These are phyloP conservation scores for Orchestia grillus DNA, from an alignment of 1,140 invertebrate species.

Conservation along the genomic window DNA sequence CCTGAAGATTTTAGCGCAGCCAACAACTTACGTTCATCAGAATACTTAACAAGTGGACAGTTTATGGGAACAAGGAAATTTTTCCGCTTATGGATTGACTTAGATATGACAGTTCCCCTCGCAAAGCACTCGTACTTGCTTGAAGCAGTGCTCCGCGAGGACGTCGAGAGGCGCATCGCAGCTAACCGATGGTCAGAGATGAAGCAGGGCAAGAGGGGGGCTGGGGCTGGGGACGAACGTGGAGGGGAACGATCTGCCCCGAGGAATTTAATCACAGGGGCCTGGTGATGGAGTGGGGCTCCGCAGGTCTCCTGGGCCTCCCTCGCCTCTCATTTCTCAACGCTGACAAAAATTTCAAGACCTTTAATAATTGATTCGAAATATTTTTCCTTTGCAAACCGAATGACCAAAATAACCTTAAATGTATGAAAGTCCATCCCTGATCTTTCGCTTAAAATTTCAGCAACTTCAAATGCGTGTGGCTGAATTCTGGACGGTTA, in stretches of 20 bases:
- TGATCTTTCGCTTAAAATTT: not conserved
- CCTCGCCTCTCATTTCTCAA: not conserved
- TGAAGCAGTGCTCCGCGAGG: too few relatives aligned
- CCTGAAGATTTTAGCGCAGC: too few relatives aligned
- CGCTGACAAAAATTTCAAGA: not conserved
- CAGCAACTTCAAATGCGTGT: not conserved
- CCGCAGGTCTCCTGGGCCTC: not conserved
- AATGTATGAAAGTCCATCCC: too few relatives aligned
- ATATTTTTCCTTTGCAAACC: not conserved
- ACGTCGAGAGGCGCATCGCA: not conserved
- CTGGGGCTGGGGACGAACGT: not conserved
- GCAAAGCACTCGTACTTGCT: too few relatives aligned
- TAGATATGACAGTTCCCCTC: too few relatives aligned
- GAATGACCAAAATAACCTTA: too few relatives aligned
- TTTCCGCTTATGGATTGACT: too few relatives aligned
- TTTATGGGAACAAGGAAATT: too few relatives aligned
- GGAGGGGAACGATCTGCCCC: not conserved
- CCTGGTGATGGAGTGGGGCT: constrained; percentile 2
- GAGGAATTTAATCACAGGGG: constrained; percentile 6
- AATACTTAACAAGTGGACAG: too few relatives aligned
- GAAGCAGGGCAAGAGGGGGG: not conserved
- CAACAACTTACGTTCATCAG: too few relatives aligned
- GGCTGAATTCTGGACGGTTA: not conserved
- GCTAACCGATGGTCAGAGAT: not conserved
- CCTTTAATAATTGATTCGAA: not conserved